These are phyloP conservation scores for Heliangelus exortis DNA, from an alignment of 2,797 vertebrate genomes.

Conservation along the genomic window DNA sequence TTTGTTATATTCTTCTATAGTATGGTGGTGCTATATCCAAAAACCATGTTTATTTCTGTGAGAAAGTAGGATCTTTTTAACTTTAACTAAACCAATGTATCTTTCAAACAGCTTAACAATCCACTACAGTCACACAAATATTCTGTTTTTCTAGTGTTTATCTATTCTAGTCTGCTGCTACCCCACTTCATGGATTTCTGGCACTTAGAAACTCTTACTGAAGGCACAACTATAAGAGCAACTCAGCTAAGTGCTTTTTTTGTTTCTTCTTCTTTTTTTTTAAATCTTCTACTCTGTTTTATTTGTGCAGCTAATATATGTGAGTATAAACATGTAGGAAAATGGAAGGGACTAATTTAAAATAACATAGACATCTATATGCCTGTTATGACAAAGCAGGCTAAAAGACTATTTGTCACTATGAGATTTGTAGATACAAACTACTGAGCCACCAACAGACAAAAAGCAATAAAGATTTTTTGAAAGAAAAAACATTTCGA, in stretches of 20 bases:
- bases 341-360: neutral
- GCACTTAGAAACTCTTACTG: too few relatives aligned
- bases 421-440: neutral
- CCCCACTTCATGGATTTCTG: too few relatives aligned
- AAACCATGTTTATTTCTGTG: neutral
- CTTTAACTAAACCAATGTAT: neutral
- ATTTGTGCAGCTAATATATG: neutral
- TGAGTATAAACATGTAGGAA: too few relatives aligned
- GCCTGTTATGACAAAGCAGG: neutral
- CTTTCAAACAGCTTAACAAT: neutral
- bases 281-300: neutral
- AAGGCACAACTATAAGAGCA: too few relatives aligned
- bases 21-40: neutral
- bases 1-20: neutral
- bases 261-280: too few relatives aligned
- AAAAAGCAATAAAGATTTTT: neutral
- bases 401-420: neutral
- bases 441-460: neutral
- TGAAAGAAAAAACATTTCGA: neutral
- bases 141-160: too few relatives aligned
- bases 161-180: too few relatives aligned
- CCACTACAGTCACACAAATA: too few relatives aligned
- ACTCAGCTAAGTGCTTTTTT: too few relatives aligned
- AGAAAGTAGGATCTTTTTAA: neutral
- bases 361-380: neutral